Conservation (phyloP, 1,140 invertebrate species). For the Leptonema lineaticorne region DNA sequence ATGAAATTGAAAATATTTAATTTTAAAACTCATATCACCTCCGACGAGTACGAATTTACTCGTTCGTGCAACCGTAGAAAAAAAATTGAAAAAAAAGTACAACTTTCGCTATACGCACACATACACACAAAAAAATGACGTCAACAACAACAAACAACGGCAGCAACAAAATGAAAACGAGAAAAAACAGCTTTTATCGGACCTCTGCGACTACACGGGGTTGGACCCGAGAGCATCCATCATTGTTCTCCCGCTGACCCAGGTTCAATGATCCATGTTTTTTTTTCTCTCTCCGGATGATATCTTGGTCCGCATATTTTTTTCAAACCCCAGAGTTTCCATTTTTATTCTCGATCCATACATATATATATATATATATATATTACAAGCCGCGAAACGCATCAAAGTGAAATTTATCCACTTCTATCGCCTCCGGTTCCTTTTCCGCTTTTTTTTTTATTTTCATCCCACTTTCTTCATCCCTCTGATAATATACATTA, state of each 20-base stretch:
- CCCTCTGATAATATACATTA: slow-evolving; percentile 11
- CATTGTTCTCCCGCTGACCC: slow-evolving; percentile 29
- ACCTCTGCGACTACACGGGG: slow-evolving; percentile 8
- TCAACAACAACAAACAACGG: too few species aligned
- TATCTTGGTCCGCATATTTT: slow-evolving; percentile 24
- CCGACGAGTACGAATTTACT: too few species aligned
- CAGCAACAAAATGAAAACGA: slow-evolving; percentile 14
- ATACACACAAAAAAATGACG: too few species aligned
- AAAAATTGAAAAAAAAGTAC: too few species aligned
- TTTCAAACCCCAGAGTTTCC: neutral
- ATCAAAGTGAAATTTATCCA: slow-evolving; percentile 25
- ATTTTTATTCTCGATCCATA: neutral
- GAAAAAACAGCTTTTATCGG: slow-evolving; percentile 15
- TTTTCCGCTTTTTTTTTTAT: too few species aligned
- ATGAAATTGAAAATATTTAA: too few species aligned
- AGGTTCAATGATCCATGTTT: slow-evolving; percentile 21
- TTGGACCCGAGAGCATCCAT: slow-evolving; percentile 17
- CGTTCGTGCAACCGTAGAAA: too few species aligned
- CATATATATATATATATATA: too few species aligned
- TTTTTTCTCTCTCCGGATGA: slow-evolving; percentile 10
- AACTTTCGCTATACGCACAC: too few species aligned
- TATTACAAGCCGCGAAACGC: neutral
- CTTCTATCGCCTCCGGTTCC: neutral
- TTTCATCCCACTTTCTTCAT: too few species aligned
- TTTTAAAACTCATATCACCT: too few species aligned